Percentiles rank a stretch among this genome's conserved stretches.
Conservation (phyloP, 2,797 vertebrate species). For the Anisognathus igniventris region DNA sequence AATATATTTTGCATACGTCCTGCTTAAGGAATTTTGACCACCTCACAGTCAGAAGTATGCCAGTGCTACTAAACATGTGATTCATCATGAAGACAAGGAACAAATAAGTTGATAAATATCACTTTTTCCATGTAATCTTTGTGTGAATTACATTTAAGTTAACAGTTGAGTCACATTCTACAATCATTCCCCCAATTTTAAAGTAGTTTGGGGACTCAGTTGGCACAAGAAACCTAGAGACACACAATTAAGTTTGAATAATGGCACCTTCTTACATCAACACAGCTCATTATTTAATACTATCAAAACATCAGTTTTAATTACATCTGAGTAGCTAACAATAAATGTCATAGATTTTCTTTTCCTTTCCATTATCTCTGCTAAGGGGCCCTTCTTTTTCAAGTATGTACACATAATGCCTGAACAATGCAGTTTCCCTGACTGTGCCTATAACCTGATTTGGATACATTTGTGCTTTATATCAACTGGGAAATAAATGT, state of each 20-base stretch:
- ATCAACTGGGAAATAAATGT: not conserved
- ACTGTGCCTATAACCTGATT: not conserved
- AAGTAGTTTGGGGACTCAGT: not conserved
- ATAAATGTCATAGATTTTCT: not conserved
- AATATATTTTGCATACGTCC: not conserved
- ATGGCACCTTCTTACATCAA: not conserved
- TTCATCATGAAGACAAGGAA: not conserved
- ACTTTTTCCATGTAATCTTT: not conserved
- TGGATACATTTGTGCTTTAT: not conserved
- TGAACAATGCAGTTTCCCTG: not conserved
- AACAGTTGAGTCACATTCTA: not conserved
- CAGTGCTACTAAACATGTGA: not conserved
- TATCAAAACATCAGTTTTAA: constrained; percentile 5
- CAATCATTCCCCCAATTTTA: not conserved
- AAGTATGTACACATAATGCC: not conserved
- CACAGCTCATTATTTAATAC: not conserved
- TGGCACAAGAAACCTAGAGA: not conserved
- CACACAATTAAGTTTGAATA: constrained; percentile 9
- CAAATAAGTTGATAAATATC: not conserved
- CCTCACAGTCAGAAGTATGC: not conserved
- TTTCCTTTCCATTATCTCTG: not conserved
- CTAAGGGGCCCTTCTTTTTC: not conserved
- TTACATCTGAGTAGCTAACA: not conserved
- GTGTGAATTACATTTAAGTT: not conserved
- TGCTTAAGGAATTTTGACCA: not conserved